Conservation (phyloP, 2,888 invertebrate species). For the Tillus elongatus region DNA sequence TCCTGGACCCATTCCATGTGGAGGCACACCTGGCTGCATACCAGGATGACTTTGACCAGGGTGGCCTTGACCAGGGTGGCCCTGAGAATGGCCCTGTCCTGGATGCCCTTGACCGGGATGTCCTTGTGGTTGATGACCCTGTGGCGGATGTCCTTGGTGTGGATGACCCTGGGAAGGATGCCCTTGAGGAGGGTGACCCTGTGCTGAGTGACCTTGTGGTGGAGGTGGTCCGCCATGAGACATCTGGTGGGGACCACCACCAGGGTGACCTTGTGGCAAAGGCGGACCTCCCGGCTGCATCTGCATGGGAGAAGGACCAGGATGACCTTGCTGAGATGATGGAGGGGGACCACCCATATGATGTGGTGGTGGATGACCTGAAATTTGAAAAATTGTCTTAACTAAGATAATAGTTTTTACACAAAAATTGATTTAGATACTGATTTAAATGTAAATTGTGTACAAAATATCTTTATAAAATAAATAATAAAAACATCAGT, state of each 20-base stretch:
- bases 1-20: slow-evolving; percentile 25
- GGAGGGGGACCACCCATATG: slow-evolving; percentile 26
- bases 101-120: slow-evolving; percentile 24
- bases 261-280: slow-evolving; percentile 25
- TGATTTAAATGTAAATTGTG: too few species aligned
- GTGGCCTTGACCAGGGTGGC: slow-evolving; percentile 29
- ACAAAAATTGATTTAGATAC: too few species aligned
- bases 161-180: slow-evolving; percentile 34
- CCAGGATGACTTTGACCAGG: slow-evolving; percentile 38
- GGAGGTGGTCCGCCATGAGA: slow-evolving; percentile 28
- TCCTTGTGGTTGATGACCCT: slow-evolving; percentile 27
- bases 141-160: slow-evolving; percentile 27
- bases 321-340: slow-evolving; percentile 31
- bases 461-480: too few species aligned
- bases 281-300: slow-evolving; percentile 27
- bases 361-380: slow-evolving; percentile 27
- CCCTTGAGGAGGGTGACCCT: slow-evolving; percentile 20
- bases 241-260: slow-evolving; percentile 30
- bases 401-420: too few species aligned
- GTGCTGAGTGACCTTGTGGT: slow-evolving; percentile 28
- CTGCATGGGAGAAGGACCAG: slow-evolving; percentile 20
- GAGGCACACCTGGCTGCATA: slow-evolving; percentile 36
- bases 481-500: too few species aligned
- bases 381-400: too few species aligned
- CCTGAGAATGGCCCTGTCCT: slow-evolving; percentile 34